Percentiles rank a stretch among this genome's conserved stretches.
Conservation (phyloP, 2,113 vertebrate genomes). For the Ramphastos sulfuratus region DNA sequence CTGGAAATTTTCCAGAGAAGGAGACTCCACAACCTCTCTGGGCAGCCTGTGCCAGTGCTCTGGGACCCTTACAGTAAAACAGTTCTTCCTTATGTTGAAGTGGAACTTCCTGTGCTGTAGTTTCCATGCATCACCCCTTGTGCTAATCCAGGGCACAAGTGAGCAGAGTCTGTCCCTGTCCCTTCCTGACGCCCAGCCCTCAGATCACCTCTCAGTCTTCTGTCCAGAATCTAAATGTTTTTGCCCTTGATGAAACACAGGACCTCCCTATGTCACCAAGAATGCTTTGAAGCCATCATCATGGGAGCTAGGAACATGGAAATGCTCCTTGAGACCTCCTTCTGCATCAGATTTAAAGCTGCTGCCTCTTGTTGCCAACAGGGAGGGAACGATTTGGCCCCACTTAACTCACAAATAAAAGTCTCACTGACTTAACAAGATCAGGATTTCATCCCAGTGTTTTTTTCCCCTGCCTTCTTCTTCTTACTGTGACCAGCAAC, state of each 20-base stretch:
- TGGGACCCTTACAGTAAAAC: too few species aligned
- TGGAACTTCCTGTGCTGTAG: too few species aligned
- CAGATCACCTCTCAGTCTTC: too few species aligned
- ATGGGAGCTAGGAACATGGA: background rate
- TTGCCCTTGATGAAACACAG: background rate
- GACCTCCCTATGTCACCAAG: background rate
- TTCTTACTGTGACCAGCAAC: conserved; percentile 70
- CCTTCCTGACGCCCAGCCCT: too few species aligned
- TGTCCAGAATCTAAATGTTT: background rate
- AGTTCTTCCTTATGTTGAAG: too few species aligned
- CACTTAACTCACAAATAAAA: conserved; percentile 2
- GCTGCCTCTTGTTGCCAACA: background rate
- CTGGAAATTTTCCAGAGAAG: too few species aligned
- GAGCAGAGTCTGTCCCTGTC: too few species aligned
- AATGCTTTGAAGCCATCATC: background rate
- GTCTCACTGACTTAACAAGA: conserved; percentile 21
- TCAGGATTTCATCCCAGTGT: background rate
- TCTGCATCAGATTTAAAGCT: conserved; percentile 1
- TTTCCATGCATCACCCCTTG: too few species aligned
- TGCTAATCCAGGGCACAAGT: too few species aligned
- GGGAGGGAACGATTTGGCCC: conserved; percentile 19
- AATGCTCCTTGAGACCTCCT: background rate
- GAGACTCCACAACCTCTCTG: too few species aligned
- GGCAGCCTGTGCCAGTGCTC: too few species aligned
- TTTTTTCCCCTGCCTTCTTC: background rate